Evolutionary conservation across 2,113 vertebrate genomes (phyloP).

Genomic region (Xyliphius kryptos): DNA sequence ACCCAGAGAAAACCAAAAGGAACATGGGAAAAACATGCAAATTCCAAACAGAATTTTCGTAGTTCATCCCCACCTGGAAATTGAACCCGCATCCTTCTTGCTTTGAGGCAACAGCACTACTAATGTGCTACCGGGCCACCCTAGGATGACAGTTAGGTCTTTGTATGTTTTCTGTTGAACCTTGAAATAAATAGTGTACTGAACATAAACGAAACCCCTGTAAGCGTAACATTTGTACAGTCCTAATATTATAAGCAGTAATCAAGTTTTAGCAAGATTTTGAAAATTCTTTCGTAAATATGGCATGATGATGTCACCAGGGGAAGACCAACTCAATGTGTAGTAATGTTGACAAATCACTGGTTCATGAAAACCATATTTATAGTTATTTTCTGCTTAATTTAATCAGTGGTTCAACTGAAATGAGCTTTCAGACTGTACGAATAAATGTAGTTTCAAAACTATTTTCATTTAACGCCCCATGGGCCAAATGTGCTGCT

Average conservation of each 20-base stretch:
- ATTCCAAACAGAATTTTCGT: no score
- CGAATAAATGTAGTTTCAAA: slow-evolving; percentile 52
- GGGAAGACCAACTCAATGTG: slow-evolving; percentile 19
- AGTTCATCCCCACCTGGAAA: no score
- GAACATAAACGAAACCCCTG: no score
- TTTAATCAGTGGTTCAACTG: slow-evolving; percentile 56
- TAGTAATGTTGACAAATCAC: slow-evolving; percentile 46
- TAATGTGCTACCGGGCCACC: no score
- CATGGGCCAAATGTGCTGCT: slow-evolving; percentile 62
- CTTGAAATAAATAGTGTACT: no score
- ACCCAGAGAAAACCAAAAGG: no score
- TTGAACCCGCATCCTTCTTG: no score
- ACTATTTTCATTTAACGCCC: slow-evolving; percentile 68
- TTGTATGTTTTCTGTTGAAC: no score
- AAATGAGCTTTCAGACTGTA: slow-evolving; percentile 57
- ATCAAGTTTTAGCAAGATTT: not conserved
- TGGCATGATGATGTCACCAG: slow-evolving; percentile 10
- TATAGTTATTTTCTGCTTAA: slow-evolving; percentile 66
- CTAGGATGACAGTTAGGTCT: no score
- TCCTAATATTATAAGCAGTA: not conserved
- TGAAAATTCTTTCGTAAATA: not conserved
- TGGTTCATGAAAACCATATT: slow-evolving; percentile 58
- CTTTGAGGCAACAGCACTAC: no score
- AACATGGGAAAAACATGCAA: no score
- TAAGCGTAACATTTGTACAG: no score